A percentile compares a stretch with the other conserved stretches of the same genome.
Evolutionary conservation across 1,140 invertebrate genomes (phyloP).

Genomic region (Drosophila teissieri): DNA sequence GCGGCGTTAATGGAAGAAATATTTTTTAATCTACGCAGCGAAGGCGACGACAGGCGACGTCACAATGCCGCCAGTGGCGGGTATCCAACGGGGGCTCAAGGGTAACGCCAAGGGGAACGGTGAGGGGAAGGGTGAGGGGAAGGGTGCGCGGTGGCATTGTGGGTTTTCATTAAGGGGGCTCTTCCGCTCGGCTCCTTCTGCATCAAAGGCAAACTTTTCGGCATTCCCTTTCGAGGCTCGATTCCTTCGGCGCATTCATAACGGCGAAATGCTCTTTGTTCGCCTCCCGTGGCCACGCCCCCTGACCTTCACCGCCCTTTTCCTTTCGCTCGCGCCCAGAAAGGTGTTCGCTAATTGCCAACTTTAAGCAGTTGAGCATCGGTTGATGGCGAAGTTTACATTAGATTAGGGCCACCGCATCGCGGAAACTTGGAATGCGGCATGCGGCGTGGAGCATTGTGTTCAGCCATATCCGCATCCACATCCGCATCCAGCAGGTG

Average conservation of each 20-base stretch:
- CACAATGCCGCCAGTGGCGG: neutral
- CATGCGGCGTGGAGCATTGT: neutral
- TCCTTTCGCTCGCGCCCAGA: conserved; percentile 14
- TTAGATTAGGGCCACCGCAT: conserved; percentile 62
- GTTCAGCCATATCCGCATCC: neutral
- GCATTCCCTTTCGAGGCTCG: conserved; percentile 43
- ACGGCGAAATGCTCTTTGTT: conserved; percentile 66
- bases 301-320: neutral
- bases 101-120: no score
- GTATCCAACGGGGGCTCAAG: neutral
- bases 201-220: conserved; percentile 75
- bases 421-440: conserved; percentile 10
- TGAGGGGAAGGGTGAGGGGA: no score
- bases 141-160: neutral
- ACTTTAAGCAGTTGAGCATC: conserved; percentile 67
- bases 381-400: conserved; percentile 48
- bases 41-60: conserved; percentile 38
- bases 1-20: conserved; percentile 50
- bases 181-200: conserved; percentile 26
- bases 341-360: conserved; percentile 79
- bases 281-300: neutral
- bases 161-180: conserved; percentile 29
- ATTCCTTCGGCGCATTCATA: conserved; percentile 64
- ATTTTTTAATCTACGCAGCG: conserved; percentile 57
- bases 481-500: neutral